Evolutionary conservation across 2,797 vertebrate genomes (phyloP).

Genomic region (Spea hammondii): DNA sequence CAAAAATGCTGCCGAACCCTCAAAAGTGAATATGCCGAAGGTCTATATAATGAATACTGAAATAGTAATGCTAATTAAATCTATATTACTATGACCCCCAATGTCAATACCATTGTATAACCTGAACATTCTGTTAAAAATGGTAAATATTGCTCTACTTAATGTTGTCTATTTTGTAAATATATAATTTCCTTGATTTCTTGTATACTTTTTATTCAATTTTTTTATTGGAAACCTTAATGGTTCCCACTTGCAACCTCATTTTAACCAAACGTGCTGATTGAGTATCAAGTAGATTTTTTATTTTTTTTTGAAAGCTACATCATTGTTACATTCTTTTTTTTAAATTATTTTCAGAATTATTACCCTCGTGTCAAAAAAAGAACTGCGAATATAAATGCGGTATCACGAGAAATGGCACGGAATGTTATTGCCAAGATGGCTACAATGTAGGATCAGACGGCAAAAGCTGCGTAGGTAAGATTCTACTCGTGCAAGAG

Average conservation of each 20-base stretch:
- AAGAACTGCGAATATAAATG: slow-evolving; percentile 88
- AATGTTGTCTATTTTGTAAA: no score
- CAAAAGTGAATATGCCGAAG: no score
- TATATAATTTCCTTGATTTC: no score
- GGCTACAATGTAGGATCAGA: slow-evolving; percentile 86
- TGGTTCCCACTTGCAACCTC: background rate
- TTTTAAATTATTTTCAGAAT: slow-evolving; percentile 68
- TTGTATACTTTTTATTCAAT: background rate
- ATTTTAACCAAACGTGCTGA: background rate
- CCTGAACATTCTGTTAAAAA: no score
- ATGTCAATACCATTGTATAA: no score
- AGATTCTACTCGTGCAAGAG: background rate
- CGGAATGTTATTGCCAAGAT: slow-evolving; percentile 87
- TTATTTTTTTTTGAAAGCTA: background rate
- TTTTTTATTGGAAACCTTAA: no score
- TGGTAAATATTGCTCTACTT: no score
- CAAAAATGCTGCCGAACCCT: no score
- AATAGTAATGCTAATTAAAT: no score
- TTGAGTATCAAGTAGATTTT: no score
- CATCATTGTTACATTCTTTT: background rate
- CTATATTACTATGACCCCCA: no score
- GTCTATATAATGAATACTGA: no score
- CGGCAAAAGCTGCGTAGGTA: slow-evolving; percentile 88
- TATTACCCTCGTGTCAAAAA: slow-evolving; percentile 86
- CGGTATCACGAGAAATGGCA: slow-evolving; percentile 84